Evolutionary conservation across 2,113 vertebrate genomes (phyloP).

Genomic region (Dasypus novemcinctus): DNA sequence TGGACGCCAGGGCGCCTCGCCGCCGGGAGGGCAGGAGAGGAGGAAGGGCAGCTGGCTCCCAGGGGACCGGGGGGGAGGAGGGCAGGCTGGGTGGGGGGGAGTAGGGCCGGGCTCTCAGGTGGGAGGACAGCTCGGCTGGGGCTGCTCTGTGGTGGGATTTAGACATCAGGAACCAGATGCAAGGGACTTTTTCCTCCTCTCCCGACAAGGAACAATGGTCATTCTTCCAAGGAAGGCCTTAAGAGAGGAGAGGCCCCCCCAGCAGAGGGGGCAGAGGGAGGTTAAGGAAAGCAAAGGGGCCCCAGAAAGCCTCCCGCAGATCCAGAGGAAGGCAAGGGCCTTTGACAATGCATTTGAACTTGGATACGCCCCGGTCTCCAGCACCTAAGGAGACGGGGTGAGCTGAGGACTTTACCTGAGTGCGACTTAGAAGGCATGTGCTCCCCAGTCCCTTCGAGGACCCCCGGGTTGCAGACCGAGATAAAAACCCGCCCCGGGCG

Average conservation of each 20-base stretch:
- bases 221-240: slow-evolving; percentile 63
- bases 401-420: not conserved
- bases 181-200: slow-evolving; percentile 54
- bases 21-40: not conserved
- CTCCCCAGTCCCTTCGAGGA: not conserved
- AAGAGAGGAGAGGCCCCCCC: slow-evolving; percentile 72
- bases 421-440: not conserved
- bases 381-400: not conserved
- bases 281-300: slow-evolving; percentile 66
- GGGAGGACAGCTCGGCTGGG: slow-evolving; percentile 64
- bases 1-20: not conserved
- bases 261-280: slow-evolving; percentile 57
- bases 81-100: slow-evolving; percentile 3
- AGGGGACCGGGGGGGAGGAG: slow-evolving; percentile 40
- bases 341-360: slow-evolving; percentile 28
- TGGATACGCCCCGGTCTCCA: fast-evolving
- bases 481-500: not conserved
- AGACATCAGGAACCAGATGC: slow-evolving; percentile 74
- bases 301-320: not conserved
- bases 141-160: slow-evolving; percentile 58
- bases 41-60: not conserved
- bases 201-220: slow-evolving; percentile 73
- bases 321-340: slow-evolving; percentile 65
- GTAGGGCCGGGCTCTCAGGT: slow-evolving; percentile 73
- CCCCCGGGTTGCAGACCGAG: not conserved